phyloP scores from a whole-genome alignment of 2,113 vertebrate species.

The Spea bombifrons region DNA sequence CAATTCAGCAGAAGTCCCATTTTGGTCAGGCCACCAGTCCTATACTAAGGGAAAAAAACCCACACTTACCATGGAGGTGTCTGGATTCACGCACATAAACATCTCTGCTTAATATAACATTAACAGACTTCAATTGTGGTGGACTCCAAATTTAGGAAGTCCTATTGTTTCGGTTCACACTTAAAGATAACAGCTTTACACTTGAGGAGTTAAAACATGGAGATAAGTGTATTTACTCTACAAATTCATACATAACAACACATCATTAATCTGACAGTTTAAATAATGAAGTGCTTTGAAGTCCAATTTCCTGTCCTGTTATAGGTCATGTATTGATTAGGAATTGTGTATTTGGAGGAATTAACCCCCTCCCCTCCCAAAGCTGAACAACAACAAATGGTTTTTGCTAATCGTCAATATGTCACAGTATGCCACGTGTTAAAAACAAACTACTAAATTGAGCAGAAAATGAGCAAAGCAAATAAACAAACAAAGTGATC shows the following conservation, averaged over 20 bases:
- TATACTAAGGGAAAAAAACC: too few relatives aligned
- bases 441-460: constrained; percentile 56
- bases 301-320: not conserved
- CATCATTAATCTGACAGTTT: constrained; percentile 1
- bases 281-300: constrained; percentile 43
- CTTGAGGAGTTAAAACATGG: constrained; percentile 1
- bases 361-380: constrained; percentile 50
- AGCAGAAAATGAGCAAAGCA: constrained; percentile 49
- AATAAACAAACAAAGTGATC: constrained; percentile 48
- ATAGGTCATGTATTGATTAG: constrained; percentile 33
- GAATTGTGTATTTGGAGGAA: constrained; percentile 21
- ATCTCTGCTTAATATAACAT: not conserved
- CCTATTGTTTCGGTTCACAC: constrained; percentile 38
- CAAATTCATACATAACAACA: constrained; percentile 13
- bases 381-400: constrained; percentile 56
- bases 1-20: too few relatives aligned
- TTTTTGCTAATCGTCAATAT: constrained; percentile 34
- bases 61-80: too few relatives aligned
- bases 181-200: constrained; percentile 18
- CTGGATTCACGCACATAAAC: too few relatives aligned
- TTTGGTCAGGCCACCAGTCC: too few relatives aligned
- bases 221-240: constrained; percentile 39
- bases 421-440: too few relatives aligned
- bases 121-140: constrained; percentile 16
- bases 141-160: constrained; percentile 29